phyloP scores from a whole-genome alignment of 2,888 invertebrate genomes.

The Diaperis boleti region DNA sequence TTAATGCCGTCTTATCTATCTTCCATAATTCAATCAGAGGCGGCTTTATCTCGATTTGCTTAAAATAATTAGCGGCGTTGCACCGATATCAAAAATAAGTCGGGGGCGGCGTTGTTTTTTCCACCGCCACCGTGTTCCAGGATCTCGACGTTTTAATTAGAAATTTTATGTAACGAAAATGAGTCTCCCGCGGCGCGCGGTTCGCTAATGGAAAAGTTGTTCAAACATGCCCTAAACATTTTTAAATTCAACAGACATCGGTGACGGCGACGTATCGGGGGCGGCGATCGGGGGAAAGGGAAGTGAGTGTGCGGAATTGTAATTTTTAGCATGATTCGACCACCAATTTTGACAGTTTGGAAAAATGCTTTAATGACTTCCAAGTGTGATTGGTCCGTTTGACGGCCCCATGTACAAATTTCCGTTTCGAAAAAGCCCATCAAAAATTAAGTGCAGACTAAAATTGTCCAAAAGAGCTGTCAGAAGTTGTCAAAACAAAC shows the following conservation, averaged over 20 bases:
- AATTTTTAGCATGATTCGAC: too few relatives aligned
- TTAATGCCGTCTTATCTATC: conserved; percentile 57
- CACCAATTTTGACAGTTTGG: too few relatives aligned
- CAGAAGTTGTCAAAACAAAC: too few relatives aligned
- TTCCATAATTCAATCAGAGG: conserved; percentile 58
- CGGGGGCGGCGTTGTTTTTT: neutral
- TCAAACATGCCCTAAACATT: conserved; percentile 34
- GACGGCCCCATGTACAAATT: too few relatives aligned
- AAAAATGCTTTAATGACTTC: too few relatives aligned
- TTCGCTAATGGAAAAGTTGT: conserved; percentile 39
- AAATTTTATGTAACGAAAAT: conserved; percentile 39
- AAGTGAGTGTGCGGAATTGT: too few relatives aligned
- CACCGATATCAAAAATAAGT: conserved; percentile 23
- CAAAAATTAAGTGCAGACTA: too few relatives aligned
- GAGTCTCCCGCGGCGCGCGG: conserved; percentile 32
- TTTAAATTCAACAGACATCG: conserved; percentile 30
- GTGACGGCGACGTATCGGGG: too few relatives aligned
- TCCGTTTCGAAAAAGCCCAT: too few relatives aligned
- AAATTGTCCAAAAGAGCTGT: too few relatives aligned
- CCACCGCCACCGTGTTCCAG: conserved; percentile 5
- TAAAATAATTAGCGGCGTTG: conserved; percentile 54
- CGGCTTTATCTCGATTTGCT: conserved; percentile 55
- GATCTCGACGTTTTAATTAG: conserved; percentile 39
- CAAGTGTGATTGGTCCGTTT: too few relatives aligned
- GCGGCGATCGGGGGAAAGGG: too few relatives aligned